phyloP scores from a whole-genome alignment of 2,797 vertebrate genomes.

The Phaenicophaeus curvirostris region DNA sequence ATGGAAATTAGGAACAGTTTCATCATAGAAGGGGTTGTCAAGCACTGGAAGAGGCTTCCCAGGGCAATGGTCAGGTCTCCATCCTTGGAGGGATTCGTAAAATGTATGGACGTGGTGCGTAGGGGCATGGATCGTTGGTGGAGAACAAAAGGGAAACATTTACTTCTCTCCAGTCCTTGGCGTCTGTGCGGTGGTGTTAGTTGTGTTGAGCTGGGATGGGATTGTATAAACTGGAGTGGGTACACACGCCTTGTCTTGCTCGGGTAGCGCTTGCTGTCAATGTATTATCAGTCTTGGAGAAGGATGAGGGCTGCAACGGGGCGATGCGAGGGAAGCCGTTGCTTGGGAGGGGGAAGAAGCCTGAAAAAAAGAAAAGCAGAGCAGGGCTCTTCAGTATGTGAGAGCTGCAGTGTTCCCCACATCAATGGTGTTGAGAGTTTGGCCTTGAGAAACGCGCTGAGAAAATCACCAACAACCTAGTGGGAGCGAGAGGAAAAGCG shows the following conservation, averaged over 20 bases:
- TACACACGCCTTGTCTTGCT: accelerated
- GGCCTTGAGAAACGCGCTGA: neutral
- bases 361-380: neutral
- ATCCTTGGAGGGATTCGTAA: no score
- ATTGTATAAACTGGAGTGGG: neutral
- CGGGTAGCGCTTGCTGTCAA: neutral
- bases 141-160: neutral
- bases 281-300: accelerated
- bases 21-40: no score
- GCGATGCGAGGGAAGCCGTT: neutral
- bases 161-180: neutral
- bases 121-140: no score
- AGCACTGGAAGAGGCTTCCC: no score
- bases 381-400: neutral
- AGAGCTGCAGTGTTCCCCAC: neutral
- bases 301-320: neutral
- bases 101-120: no score
- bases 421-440: accelerated
- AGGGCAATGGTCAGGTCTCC: no score
- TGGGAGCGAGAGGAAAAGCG: neutral
- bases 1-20: no score
- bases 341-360: neutral
- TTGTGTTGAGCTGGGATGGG: neutral
- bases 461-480: neutral
- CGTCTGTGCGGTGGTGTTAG: accelerated